Percentiles rank a stretch among this genome's conserved stretches.
Evolutionary conservation across 1,140 invertebrate genomes (phyloP).

Genomic region (Aphidius gifuensis): DNA sequence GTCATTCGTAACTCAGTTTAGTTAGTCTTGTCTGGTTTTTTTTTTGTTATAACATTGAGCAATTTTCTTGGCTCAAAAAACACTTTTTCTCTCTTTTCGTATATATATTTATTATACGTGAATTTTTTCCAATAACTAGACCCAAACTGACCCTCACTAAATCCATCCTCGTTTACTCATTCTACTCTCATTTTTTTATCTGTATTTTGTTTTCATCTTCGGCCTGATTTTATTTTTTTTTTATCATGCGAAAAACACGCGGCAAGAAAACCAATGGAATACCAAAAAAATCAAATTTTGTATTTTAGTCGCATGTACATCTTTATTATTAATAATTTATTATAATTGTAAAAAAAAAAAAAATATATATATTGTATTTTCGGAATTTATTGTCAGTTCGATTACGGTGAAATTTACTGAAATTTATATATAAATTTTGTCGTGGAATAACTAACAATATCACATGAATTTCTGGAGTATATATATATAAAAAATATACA

Average conservation of each 20-base stretch:
- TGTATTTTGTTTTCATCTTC: background rate
- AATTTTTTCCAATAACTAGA: constrained; percentile 6
- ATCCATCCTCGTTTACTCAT: constrained; percentile 4
- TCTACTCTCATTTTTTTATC: background rate
- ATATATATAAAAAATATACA: too few species aligned
- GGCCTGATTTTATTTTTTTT: background rate
- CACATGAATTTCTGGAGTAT: too few species aligned
- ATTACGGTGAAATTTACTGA: too few species aligned
- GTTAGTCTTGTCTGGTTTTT: constrained; percentile 1
- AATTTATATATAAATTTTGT: too few species aligned
- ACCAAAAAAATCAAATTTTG: background rate
- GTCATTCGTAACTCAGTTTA: constrained; percentile 3
- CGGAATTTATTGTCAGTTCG: too few species aligned
- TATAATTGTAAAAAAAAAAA: too few species aligned
- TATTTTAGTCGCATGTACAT: background rate
- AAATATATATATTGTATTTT: too few species aligned
- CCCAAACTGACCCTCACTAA: constrained; percentile 1
- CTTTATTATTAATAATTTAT: too few species aligned
- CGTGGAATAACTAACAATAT: too few species aligned
- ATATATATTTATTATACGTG: constrained; percentile 8
- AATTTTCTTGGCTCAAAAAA: constrained; percentile 13
- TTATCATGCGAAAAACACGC: background rate
- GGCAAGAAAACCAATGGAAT: too few species aligned
- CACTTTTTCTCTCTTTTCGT: constrained; percentile 11
- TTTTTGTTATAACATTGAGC: background rate